Conservation (phyloP, 2,797 vertebrate species). For the Vireo griseus region DNA sequence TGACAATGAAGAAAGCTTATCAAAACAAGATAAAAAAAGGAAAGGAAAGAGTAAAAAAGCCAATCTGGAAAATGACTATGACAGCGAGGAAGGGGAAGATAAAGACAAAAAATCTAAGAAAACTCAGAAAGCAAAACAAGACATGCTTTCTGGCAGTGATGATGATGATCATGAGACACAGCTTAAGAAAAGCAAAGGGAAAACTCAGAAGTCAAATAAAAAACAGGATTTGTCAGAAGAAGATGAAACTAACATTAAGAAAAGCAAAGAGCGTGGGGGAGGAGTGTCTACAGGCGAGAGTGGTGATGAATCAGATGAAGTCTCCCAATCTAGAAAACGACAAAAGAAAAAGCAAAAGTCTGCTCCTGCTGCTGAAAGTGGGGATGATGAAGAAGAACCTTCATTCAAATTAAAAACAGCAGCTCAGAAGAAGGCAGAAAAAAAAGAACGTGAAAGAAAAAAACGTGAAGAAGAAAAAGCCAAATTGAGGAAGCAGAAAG, state of each 20-base stretch:
- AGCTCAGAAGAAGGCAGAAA: slow-evolving; percentile 97
- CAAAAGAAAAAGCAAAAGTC: slow-evolving; percentile 83
- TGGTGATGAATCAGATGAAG: slow-evolving; percentile 80
- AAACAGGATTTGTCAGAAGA: slow-evolving; percentile 75
- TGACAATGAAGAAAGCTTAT: slow-evolving; percentile 75
- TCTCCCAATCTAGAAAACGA: slow-evolving; percentile 75
- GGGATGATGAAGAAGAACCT: slow-evolving; percentile 76
- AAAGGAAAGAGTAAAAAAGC: slow-evolving; percentile 87
- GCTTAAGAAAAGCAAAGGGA: slow-evolving; percentile 77
- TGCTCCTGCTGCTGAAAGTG: slow-evolving; percentile 75
- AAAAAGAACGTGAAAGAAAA: slow-evolving; percentile 92
- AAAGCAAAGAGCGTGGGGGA: slow-evolving; percentile 54
- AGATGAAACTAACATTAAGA: slow-evolving; percentile 65
- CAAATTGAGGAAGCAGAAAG: slow-evolving; percentile 85
- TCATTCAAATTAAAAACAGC: slow-evolving; percentile 93
- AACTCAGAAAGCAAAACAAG: slow-evolving; percentile 64
- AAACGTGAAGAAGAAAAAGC: slow-evolving; percentile 87
- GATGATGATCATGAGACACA: slow-evolving; percentile 74
- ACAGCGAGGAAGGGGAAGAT: slow-evolving; percentile 79
- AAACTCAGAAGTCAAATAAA: slow-evolving; percentile 73
- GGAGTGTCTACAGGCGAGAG: slow-evolving; percentile 69
- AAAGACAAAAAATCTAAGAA: slow-evolving; percentile 80
- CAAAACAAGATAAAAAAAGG: slow-evolving; percentile 87
- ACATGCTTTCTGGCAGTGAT: slow-evolving; percentile 76
- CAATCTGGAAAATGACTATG: slow-evolving; percentile 83